phyloP scores from a whole-genome alignment of 2,888 invertebrate genomes.

The Orthonevra nobilis region DNA sequence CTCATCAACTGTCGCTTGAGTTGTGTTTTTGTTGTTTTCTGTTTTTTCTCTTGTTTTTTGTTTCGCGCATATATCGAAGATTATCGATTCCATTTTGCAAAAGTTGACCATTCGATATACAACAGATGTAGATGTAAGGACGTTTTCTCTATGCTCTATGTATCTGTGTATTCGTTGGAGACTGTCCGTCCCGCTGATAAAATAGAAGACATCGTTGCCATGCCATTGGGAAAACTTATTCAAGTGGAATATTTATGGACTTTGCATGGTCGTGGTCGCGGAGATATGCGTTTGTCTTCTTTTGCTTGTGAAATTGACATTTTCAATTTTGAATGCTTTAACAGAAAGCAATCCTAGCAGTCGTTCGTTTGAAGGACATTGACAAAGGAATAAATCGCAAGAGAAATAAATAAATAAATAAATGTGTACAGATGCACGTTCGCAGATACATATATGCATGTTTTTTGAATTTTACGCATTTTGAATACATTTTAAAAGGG shows the following conservation, averaged over 20 bases:
- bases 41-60: slow-evolving; percentile 29
- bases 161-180: slow-evolving; percentile 2
- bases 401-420: background rate
- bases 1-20: slow-evolving; percentile 62
- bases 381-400: background rate
- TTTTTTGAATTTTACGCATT: too few species aligned
- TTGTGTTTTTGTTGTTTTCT: slow-evolving; percentile 16
- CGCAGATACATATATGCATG: too few species aligned
- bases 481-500: too few species aligned
- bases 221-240: slow-evolving; percentile 44
- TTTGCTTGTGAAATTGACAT: slow-evolving; percentile 58
- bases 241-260: slow-evolving; percentile 65
- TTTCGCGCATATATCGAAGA: slow-evolving; percentile 72
- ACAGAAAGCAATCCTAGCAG: slow-evolving; percentile 18
- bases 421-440: too few species aligned
- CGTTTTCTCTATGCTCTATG: background rate
- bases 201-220: slow-evolving; percentile 44
- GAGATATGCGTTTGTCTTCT: slow-evolving; percentile 43
- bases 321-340: slow-evolving; percentile 58
- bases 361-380: background rate
- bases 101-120: slow-evolving; percentile 69
- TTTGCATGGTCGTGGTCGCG: slow-evolving; percentile 50
- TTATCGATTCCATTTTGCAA: slow-evolving; percentile 71
- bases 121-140: slow-evolving; percentile 60
- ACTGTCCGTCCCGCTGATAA: slow-evolving; percentile 30